phyloP scores from a whole-genome alignment of 2,113 vertebrate genomes.

The Eptatretus burgeri region DNA sequence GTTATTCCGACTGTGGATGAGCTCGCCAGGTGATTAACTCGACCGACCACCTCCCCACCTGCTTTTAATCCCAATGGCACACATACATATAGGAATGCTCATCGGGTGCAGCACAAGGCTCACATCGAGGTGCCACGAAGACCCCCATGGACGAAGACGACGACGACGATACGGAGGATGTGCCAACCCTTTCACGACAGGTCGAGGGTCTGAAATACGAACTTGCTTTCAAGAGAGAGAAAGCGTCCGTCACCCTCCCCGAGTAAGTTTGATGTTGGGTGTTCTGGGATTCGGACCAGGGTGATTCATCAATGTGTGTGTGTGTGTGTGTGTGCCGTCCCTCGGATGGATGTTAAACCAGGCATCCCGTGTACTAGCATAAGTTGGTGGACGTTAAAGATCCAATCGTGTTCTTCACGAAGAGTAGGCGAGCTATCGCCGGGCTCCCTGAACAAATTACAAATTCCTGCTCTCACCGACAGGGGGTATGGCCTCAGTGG shows the following conservation, averaged over 20 bases:
- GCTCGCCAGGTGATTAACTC: too few species aligned
- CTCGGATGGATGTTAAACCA: neutral
- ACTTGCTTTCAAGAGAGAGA: slow-evolving; percentile 75
- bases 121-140: neutral
- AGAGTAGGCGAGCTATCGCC: too few species aligned
- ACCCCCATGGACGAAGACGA: neutral
- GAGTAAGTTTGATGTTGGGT: slow-evolving; percentile 36
- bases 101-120: too few species aligned
- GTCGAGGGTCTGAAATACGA: slow-evolving; percentile 90
- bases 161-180: slow-evolving; percentile 51
- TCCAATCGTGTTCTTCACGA: neutral
- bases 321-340: neutral
- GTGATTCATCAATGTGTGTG: neutral
- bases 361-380: neutral
- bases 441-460: too few species aligned
- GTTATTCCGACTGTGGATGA: too few species aligned
- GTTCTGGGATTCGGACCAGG: neutral
- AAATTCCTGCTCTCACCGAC: too few species aligned
- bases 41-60: too few species aligned
- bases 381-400: neutral
- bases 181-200: slow-evolving; percentile 86
- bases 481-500: neutral
- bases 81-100: too few species aligned
- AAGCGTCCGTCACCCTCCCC: slow-evolving; percentile 68
- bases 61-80: too few species aligned